Evolutionary conservation across 2,113 vertebrate species (phyloP).

Genomic region (Scartelaos histophorus): DNA sequence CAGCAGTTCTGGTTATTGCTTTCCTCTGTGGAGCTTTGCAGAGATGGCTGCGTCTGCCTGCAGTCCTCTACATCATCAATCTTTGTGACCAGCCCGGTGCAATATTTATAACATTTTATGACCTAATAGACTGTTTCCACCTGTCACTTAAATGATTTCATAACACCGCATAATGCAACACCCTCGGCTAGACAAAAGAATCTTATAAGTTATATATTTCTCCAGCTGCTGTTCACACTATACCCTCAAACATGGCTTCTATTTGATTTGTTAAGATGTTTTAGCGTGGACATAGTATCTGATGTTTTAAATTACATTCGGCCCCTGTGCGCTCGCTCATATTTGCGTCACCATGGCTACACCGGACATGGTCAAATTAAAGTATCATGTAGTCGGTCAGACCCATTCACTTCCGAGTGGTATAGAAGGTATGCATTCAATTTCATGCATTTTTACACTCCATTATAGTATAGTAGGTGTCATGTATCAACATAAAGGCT

Average conservation of each 20-base stretch:
- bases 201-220: background rate
- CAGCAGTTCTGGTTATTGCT: conserved; percentile 12
- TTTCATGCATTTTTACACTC: background rate
- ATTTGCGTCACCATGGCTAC: background rate
- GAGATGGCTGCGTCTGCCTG: conserved; percentile 9
- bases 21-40: conserved; percentile 4
- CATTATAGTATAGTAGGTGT: background rate
- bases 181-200: background rate
- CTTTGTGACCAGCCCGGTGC: background rate
- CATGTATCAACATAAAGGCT: background rate
- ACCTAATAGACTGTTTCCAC: conserved; percentile 19
- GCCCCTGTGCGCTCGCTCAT: background rate
- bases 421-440: background rate
- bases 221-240: background rate
- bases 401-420: background rate
- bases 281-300: background rate
- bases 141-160: conserved; percentile 1
- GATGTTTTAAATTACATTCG: conserved; percentile 1
- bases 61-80: conserved; percentile 18
- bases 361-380: background rate
- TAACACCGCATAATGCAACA: conserved; percentile 6
- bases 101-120: conserved; percentile 28
- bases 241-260: background rate
- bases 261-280: background rate
- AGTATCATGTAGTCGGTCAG: background rate